A percentile compares a stretch with the other conserved stretches of the same genome.
These are phyloP conservation scores for Aurelia sp. DNA, from an alignment of 30 jellyfish, hydroid and myxozoan genomes.

Conservation along the genomic window DNA sequence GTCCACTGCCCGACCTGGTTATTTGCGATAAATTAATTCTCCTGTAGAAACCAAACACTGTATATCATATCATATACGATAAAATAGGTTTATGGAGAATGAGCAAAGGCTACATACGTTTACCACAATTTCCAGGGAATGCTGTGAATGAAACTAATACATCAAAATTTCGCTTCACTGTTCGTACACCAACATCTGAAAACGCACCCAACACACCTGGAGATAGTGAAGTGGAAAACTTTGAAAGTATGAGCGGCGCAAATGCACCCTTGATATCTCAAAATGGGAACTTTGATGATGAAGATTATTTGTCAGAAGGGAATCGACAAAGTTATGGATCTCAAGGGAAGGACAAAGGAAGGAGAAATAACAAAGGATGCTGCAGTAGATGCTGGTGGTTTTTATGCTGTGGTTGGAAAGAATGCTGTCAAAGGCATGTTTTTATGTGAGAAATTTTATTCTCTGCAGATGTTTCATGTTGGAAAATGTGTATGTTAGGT, in stretches of 20 bases:
- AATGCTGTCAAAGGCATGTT: conserved; percentile 53
- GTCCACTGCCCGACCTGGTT: too few relatives aligned
- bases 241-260: conserved; percentile 62
- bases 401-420: conserved; percentile 88
- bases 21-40: too few relatives aligned
- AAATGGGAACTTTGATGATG: conserved; percentile 86
- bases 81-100: conserved; percentile 21
- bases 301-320: conserved; percentile 95
- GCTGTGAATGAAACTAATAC: conserved; percentile 26
- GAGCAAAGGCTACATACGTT: conserved; percentile 59
- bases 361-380: conserved; percentile 55
- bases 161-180: conserved; percentile 44
- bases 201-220: conserved; percentile 16
- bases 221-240: conserved; percentile 23
- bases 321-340: conserved; percentile 84
- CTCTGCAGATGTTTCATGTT: too few relatives aligned
- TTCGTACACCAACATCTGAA: conserved; percentile 62
- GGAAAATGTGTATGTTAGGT: too few relatives aligned
- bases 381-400: conserved; percentile 91
- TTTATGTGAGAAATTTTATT: not conserved
- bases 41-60: too few relatives aligned
- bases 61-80: not conserved
- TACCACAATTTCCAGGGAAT: conserved; percentile 64
- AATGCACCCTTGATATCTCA: conserved; percentile 61
- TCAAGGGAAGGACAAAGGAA: conserved; percentile 45